These are phyloP conservation scores for Plumapathes pennacea DNA, from an alignment of 92 coral and sea anemone species.

Conservation along the genomic window DNA sequence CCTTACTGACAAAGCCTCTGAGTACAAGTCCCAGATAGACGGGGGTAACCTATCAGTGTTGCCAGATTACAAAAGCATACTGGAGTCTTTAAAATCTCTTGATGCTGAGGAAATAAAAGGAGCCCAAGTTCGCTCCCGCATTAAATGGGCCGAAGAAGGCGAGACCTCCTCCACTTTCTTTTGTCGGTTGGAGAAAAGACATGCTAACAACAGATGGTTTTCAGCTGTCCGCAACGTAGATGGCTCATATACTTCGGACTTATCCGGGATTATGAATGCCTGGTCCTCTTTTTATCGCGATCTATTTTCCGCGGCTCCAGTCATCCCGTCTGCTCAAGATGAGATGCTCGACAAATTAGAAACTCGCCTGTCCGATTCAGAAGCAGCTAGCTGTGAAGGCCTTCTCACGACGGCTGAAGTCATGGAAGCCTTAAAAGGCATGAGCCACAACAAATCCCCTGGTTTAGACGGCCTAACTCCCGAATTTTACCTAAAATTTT, in stretches of 20 bases:
- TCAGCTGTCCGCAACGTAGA: too few relatives aligned
- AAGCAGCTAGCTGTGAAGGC: constrained; percentile 29
- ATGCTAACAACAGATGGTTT: too few relatives aligned
- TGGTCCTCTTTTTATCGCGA: too few relatives aligned
- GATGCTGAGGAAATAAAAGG: not conserved
- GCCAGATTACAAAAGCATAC: not conserved
- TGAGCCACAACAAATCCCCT: constrained; percentile 11
- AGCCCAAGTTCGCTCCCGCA: not conserved
- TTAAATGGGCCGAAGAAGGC: constrained; percentile 1
- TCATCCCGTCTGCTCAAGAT: too few relatives aligned
- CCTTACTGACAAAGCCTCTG: not conserved
- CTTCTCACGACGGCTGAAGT: constrained; percentile 6
- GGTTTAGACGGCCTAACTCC: constrained; percentile 31
- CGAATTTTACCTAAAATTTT: constrained; percentile 17
- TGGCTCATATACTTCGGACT: too few relatives aligned
- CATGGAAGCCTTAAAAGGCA: constrained; percentile 4
- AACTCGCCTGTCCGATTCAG: too few relatives aligned
- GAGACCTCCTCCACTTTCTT: not conserved
- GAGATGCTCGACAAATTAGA: too few relatives aligned
- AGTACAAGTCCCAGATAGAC: not conserved
- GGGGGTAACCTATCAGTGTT: not conserved
- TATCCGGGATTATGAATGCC: too few relatives aligned
- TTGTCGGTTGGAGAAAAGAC: not conserved
- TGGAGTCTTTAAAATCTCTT: too few relatives aligned
- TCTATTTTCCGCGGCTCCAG: too few relatives aligned